Percentiles rank a stretch among this genome's conserved stretches.
Evolutionary conservation across 2,113 vertebrate genomes (phyloP).

Genomic region (Phoxinus phoxinus): DNA sequence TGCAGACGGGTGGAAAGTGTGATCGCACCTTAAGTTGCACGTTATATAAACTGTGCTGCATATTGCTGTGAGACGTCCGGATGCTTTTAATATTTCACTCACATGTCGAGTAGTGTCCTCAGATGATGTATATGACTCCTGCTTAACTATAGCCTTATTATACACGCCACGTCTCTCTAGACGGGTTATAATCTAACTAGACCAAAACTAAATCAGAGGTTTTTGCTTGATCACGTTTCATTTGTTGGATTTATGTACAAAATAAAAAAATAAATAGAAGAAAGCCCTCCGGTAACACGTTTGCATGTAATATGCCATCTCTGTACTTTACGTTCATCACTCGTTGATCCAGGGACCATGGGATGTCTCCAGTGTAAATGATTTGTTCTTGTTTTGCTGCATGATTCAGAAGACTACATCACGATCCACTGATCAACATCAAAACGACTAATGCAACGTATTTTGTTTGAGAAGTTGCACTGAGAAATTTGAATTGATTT

Average conservation of each 20-base stretch:
- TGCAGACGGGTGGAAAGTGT: neutral
- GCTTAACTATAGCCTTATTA: no score
- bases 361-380: neutral
- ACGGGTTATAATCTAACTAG: neutral
- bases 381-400: neutral
- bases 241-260: neutral
- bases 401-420: neutral
- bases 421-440: neutral
- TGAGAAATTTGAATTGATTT: neutral
- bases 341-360: neutral
- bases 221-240: neutral
- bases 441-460: neutral
- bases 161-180: no score
- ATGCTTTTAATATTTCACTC: no score
- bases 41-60: neutral
- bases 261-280: neutral
- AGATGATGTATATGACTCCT: no score
- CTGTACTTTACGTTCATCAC: neutral
- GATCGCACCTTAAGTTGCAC: neutral
- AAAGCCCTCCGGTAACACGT: neutral
- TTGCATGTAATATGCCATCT: neutral
- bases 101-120: no score
- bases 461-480: conserved; percentile 14
- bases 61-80: no score
- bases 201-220: neutral